Evolutionary conservation across 1,140 invertebrate species (phyloP), one percentile per base, ranked within the genome.

Genomic region (Magallana gigas): DNA sequence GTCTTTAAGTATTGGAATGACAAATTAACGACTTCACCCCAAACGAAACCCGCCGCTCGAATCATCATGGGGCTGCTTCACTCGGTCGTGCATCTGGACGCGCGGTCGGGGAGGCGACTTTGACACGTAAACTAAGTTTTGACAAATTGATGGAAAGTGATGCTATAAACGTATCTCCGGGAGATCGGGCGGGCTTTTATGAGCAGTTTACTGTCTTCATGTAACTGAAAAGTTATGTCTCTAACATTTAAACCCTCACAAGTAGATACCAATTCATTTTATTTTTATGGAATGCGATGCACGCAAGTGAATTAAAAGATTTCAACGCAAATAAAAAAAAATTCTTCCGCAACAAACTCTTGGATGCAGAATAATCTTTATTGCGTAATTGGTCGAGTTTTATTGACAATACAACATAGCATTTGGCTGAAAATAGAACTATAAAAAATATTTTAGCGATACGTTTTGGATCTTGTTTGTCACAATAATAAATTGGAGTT

Each of bases 111-210:
- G 57, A 58, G 57, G 36, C 81, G 36, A 8, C 57, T 57, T 57
- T 58, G 81, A 83, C 81, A 83, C 81, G 81, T 57, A 57, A 58
- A 83, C 57, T 57, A 83, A 83, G 48, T 23, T 58, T 83, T 83
- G 81, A 83, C 81, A 83, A 83, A 83, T 83, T 83, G 81, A 58
- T 83, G 81, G 48, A 83, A 83, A 83, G 81, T 83, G 57, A 58
- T 83, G 81, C 48, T 56, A 83, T 83, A 57, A 83, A 83, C 48
- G 11, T 57, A 76, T 76, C 68, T 29, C 68, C 2, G 29, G 9
- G 12, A 29, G 68, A 76, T 11, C 68, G 29, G 68, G 68, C 68
- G 68, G 68, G 68, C 23, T 6, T 76, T 76, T 76, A 76, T 48
- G 68, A 76, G 68, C 18, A 76, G 23, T 76, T 76, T 76, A 76